Evolutionary conservation across 2,113 vertebrate species (phyloP).

Genomic region (Siniperca chuatsi): DNA sequence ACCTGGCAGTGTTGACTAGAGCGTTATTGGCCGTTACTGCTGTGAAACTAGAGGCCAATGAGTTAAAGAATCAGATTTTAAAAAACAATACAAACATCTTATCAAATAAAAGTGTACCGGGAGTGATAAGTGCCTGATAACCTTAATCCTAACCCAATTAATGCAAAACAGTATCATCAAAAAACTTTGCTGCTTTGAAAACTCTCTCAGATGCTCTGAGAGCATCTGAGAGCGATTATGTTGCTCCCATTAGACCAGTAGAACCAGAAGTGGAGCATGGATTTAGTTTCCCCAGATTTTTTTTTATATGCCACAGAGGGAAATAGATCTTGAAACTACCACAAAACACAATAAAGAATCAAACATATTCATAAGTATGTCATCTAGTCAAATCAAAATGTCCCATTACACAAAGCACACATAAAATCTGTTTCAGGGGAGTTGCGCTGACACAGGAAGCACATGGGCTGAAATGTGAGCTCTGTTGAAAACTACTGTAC

Average conservation of each 20-base stretch:
- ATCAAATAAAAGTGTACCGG: neutral
- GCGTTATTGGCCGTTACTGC: neutral
- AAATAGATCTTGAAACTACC: neutral
- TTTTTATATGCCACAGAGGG: neutral
- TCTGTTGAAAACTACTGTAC: neutral
- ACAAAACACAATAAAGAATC: neutral
- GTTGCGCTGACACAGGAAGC: slow-evolving; percentile 41
- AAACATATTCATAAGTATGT: neutral
- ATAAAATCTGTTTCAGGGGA: neutral
- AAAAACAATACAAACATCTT: neutral
- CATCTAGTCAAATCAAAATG: slow-evolving; percentile 1
- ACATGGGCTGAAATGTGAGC: slow-evolving; percentile 48
- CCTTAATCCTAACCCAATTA: neutral
- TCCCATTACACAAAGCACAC: neutral
- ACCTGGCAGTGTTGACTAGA: too few species aligned
- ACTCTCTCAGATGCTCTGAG: too few species aligned
- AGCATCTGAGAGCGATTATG: neutral
- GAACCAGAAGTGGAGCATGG: neutral
- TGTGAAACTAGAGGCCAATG: neutral
- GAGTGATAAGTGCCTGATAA: neutral
- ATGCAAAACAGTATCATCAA: neutral
- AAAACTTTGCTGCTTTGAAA: neutral
- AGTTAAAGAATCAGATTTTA: neutral
- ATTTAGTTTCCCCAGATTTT: neutral
- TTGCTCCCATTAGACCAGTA: neutral